These are phyloP conservation scores for Hemitrygon akajei DNA, from an alignment of 2,797 vertebrate species.

Conservation along the genomic window DNA sequence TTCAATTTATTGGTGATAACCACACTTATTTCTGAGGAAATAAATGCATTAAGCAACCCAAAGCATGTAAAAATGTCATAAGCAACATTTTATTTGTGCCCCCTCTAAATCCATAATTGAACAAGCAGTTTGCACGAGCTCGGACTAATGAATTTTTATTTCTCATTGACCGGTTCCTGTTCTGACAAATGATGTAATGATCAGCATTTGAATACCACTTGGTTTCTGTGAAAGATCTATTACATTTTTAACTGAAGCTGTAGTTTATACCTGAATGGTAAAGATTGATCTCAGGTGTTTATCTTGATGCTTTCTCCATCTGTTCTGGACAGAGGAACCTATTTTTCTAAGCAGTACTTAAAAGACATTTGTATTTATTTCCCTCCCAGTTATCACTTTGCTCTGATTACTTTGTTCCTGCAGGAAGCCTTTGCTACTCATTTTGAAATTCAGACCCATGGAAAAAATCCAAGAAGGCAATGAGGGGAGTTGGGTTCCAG, in stretches of 20 bases:
- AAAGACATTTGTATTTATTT: too few species aligned
- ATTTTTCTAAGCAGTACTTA: too few species aligned
- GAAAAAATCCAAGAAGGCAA: neutral
- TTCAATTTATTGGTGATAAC: neutral
- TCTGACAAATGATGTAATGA: neutral
- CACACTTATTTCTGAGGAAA: neutral
- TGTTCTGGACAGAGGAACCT: too few species aligned
- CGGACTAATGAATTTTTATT: neutral
- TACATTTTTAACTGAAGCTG: neutral
- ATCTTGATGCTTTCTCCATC: neutral
- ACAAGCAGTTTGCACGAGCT: neutral
- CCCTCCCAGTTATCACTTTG: too few species aligned
- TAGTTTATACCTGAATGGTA: too few species aligned
- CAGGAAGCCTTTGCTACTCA: neutral
- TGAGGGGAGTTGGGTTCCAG: neutral
- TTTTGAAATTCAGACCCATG: neutral
- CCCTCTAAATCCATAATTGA: neutral
- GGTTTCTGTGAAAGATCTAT: neutral
- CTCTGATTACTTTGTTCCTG: neutral
- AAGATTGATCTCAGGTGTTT: neutral
- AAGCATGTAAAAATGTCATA: neutral
- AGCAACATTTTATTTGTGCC: neutral
- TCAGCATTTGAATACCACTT: neutral
- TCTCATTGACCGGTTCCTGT: neutral
- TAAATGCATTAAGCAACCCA: neutral